Evolutionary conservation across 2,888 invertebrate species (phyloP).

Genomic region (Chrysomela aeneicollis): DNA sequence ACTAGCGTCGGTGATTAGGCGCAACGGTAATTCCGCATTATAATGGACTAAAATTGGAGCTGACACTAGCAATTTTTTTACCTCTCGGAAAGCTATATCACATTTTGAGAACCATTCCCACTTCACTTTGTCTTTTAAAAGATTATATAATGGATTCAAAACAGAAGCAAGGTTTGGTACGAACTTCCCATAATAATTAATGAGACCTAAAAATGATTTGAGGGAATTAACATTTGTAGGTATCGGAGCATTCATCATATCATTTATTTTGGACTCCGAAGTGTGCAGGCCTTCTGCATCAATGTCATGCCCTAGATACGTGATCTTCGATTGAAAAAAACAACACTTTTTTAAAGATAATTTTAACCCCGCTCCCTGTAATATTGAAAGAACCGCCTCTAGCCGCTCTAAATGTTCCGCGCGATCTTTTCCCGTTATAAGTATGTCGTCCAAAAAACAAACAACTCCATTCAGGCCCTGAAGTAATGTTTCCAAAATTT

Average conservation of each 20-base stretch:
- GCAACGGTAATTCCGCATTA: too few species aligned
- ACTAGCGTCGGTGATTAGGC: constrained; percentile 34
- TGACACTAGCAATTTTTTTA: too few species aligned
- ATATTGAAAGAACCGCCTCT: background rate
- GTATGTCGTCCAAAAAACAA: constrained; percentile 34
- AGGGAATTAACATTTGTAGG: constrained; percentile 10
- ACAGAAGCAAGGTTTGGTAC: too few species aligned
- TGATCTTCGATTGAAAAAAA: constrained; percentile 36
- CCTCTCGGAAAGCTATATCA: constrained; percentile 27
- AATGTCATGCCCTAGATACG: constrained; percentile 42
- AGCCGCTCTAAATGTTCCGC: constrained; percentile 21
- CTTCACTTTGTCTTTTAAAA: constrained; percentile 9
- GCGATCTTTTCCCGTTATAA: constrained; percentile 36
- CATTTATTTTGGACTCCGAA: too few species aligned
- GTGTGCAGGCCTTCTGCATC: constrained; percentile 27
- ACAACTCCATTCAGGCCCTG: too few species aligned
- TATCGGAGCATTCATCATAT: constrained; percentile 27
- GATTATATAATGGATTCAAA: background rate
- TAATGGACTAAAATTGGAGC: too few species aligned
- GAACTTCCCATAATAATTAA: background rate
- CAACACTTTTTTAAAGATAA: constrained; percentile 38
- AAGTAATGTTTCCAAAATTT: constrained; percentile 5
- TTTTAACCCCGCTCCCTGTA: constrained; percentile 17
- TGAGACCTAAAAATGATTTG: background rate
- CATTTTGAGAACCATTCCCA: constrained; percentile 26